Evolutionary conservation across 2,888 invertebrate genomes (phyloP), one percentile per base, ranked within the genome.

Genomic region (Tridacna crocea): DNA sequence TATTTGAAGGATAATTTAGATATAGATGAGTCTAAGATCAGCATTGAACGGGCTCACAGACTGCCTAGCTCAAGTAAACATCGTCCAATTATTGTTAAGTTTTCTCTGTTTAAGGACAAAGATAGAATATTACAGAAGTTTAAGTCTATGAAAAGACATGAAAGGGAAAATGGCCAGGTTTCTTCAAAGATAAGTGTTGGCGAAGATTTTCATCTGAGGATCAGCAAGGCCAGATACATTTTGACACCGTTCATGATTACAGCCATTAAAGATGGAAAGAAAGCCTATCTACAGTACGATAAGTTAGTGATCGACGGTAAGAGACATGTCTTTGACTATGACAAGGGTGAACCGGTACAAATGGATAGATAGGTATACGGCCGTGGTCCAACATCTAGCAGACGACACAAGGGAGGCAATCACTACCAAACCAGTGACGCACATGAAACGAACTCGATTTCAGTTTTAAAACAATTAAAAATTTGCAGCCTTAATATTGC

Each of bases 101-200:
- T 63, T 22, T 63, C 63, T 63, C 24, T 63, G 11, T 63, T 63
- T n/a, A 63, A 63, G 24, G 63, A 63, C 22, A 63, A 63, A n/a
- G 63, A 63, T n/a, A 63, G 63, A 22, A 63, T 63, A 17, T 22
- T 63, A 17, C 19, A 63, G 63, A 63, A 17, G 11, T 63, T 17
- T 22, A 17, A 22, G 19, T 13, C 19, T n/a, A 63, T 63, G 24
- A 17, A 22, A 11, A 12, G 24, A 63, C 15, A 17, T 17, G 63
- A 22, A n/a, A 17, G 63, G n/a, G 63, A 63, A n/a, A 17, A 63
- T n/a, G 63, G 24, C 19, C 11, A 13, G n/a, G 11, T 12, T n/a
- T 22, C 12, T 11, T 22, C n/a, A 13, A 63, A 63, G 11, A 63
- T 63, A 12, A 11, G 24, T 11, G 63, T 63, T 12, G 24, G 63